Conservation (phyloP, 2,113 vertebrate species). For the Sphyrna mokarran region DNA sequence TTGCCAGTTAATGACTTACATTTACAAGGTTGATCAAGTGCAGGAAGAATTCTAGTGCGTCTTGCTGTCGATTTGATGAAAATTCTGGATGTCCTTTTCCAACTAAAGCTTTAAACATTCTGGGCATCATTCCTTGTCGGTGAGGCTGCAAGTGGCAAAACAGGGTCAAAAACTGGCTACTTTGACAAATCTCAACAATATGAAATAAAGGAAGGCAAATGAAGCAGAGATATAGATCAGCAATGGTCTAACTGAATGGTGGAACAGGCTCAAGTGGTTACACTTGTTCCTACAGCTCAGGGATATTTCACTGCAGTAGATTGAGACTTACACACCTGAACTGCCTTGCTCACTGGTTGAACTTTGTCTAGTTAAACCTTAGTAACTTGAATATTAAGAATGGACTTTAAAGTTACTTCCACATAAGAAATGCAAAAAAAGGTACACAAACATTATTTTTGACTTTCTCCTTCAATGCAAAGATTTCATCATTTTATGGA, state of each 20-base stretch:
- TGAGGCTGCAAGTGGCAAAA: slow-evolving; percentile 63
- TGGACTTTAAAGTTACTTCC: background rate
- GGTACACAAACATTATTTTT: background rate
- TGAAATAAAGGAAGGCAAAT: background rate
- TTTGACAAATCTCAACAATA: background rate
- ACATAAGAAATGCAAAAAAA: background rate
- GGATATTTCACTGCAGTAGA: background rate
- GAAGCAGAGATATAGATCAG: background rate
- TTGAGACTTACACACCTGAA: background rate
- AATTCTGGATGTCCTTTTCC: slow-evolving; percentile 88
- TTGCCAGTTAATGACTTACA: slow-evolving; percentile 65
- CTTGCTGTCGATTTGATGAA: slow-evolving; percentile 89
- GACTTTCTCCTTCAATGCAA: background rate
- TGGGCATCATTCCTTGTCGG: slow-evolving; percentile 79
- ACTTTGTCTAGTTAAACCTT: background rate
- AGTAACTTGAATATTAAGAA: background rate
- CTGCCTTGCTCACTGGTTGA: background rate
- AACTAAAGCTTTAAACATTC: slow-evolving; percentile 87
- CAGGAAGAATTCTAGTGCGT: slow-evolving; percentile 83
- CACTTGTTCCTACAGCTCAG: background rate
- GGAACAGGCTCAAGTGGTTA: background rate
- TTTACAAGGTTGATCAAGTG: slow-evolving; percentile 86
- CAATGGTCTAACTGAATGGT: background rate
- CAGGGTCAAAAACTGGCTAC: background rate
- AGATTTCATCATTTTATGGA: background rate